phyloP scores from a whole-genome alignment of 2,888 invertebrate species.

The Anagyrus pseudococci region DNA sequence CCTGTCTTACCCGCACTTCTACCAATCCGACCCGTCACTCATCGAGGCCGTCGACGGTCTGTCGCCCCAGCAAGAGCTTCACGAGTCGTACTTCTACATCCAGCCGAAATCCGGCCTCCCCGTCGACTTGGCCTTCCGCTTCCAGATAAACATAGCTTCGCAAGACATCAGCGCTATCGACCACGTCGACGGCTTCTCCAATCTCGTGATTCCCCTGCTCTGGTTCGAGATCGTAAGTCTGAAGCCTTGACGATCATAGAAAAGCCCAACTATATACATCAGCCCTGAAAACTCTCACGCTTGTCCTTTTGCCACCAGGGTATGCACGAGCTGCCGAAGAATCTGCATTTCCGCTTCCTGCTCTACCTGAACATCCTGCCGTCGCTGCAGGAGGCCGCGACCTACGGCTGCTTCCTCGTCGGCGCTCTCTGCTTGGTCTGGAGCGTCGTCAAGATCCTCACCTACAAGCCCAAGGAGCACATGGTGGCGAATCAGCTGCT shows the following conservation, averaged over 20 bases:
- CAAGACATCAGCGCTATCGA: slow-evolving; percentile 72
- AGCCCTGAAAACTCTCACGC: neutral
- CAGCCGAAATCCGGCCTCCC: slow-evolving; percentile 85
- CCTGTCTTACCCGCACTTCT: slow-evolving; percentile 87
- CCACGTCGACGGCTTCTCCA: slow-evolving; percentile 72
- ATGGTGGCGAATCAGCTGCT: slow-evolving; percentile 45
- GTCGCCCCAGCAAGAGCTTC: slow-evolving; percentile 68
- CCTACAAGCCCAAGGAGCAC: slow-evolving; percentile 44
- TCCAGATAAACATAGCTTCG: slow-evolving; percentile 88
- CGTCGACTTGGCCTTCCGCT: slow-evolving; percentile 77
- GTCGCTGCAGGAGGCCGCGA: slow-evolving; percentile 65
- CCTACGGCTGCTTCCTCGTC: slow-evolving; percentile 65
- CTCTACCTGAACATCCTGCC: slow-evolving; percentile 79
- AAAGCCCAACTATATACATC: too few relatives aligned
- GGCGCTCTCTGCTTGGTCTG: slow-evolving; percentile 65
- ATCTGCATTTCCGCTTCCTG: slow-evolving; percentile 70
- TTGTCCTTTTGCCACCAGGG: slow-evolving; percentile 64
- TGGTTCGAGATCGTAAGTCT: slow-evolving; percentile 91
- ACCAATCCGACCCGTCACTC: slow-evolving; percentile 73
- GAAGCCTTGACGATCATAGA: neutral
- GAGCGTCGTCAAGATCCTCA: slow-evolving; percentile 59
- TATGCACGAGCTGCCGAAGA: slow-evolving; percentile 72
- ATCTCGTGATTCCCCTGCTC: slow-evolving; percentile 79
- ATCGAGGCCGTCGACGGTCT: slow-evolving; percentile 73
- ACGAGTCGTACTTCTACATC: slow-evolving; percentile 77